A percentile compares a stretch with the other conserved stretches of the same genome.
Evolutionary conservation across 2,113 vertebrate species (phyloP).

Genomic region (Alethe castanea): DNA sequence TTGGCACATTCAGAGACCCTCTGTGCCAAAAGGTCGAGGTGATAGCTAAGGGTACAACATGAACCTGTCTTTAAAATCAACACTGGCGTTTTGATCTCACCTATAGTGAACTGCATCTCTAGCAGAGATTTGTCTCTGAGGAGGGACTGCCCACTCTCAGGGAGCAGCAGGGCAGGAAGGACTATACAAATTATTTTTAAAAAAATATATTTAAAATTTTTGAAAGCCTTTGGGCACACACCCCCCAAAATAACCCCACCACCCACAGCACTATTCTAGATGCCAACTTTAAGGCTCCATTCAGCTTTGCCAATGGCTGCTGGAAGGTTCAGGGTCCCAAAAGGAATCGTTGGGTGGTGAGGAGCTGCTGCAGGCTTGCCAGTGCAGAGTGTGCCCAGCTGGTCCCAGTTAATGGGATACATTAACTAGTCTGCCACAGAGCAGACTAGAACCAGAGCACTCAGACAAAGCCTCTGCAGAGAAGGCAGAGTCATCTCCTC

Average conservation of each 20-base stretch:
- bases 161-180: neutral
- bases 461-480: neutral
- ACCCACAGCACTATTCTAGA: neutral
- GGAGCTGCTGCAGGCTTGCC: neutral
- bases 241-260: neutral
- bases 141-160: neutral
- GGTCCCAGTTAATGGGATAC: neutral
- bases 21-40: neutral
- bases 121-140: neutral
- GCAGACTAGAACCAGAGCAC: neutral
- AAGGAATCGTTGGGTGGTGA: neutral
- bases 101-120: neutral
- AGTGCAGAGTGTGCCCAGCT: neutral
- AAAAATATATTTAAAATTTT: neutral
- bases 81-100: neutral
- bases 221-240: neutral
- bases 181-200: neutral
- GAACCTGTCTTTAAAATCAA: neutral
- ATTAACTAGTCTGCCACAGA: neutral
- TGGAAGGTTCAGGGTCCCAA: neutral
- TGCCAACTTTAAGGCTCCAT: neutral
- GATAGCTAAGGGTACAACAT: accelerated
- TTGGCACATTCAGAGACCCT: neutral
- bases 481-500: neutral
- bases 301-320: neutral